These are phyloP conservation scores for Anoplophora glabripennis DNA, from an alignment of 1,140 invertebrate genomes.

Conservation along the genomic window DNA sequence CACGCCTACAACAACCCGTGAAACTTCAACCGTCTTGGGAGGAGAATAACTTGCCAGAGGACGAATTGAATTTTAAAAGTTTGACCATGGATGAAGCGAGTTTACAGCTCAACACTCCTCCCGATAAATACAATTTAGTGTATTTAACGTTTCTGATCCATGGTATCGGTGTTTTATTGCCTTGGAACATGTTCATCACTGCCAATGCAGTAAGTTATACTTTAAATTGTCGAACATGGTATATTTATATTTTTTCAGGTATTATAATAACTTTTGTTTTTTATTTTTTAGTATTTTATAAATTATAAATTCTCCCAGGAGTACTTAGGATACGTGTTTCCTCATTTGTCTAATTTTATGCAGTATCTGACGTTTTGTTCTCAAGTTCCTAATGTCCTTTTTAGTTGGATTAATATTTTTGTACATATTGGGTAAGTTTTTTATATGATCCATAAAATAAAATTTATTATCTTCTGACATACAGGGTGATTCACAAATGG, in stretches of 20 bases:
- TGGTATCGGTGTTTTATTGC: constrained; percentile 93
- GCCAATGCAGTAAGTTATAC: constrained; percentile 72
- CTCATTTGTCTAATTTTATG: constrained; percentile 74
- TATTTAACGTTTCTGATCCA: constrained; percentile 90
- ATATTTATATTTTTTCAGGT: background rate
- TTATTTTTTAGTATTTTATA: constrained; percentile 80
- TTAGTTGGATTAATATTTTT: constrained; percentile 96
- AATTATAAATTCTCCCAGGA: constrained; percentile 76
- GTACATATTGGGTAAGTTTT: constrained; percentile 76
- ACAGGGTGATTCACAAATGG: too few species aligned
- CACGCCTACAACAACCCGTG: constrained; percentile 66
- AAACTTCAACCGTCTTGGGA: constrained; percentile 83
- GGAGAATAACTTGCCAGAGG: constrained; percentile 76
- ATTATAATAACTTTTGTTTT: background rate
- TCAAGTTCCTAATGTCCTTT: constrained; percentile 93
- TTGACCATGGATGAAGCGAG: constrained; percentile 71
- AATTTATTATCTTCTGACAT: background rate
- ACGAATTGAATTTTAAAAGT: constrained; percentile 79
- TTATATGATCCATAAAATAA: background rate
- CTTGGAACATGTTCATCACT: constrained; percentile 99
- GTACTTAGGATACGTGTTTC: constrained; percentile 57
- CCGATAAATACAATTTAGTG: constrained; percentile 78
- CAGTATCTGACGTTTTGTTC: constrained; percentile 80
- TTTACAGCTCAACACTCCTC: constrained; percentile 72
- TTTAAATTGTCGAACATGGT: background rate